phyloP scores from a whole-genome alignment of 2,888 invertebrate species.

The Bellardia bayeri region DNA sequence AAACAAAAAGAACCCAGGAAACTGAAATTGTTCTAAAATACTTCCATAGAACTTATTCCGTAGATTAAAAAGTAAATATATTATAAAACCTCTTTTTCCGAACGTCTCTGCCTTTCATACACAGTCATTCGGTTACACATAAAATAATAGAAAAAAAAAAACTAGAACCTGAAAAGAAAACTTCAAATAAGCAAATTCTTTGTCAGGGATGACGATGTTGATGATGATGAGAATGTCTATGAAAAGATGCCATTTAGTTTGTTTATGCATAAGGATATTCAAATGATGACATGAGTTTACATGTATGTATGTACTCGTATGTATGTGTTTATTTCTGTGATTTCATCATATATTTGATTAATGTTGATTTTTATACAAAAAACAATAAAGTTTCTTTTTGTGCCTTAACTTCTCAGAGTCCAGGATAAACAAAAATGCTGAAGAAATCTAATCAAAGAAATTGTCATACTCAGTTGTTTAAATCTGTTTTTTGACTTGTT shows the following conservation, averaged over 20 bases:
- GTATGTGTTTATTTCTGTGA: neutral
- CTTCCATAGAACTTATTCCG: no score
- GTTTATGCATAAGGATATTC: conserved; percentile 28
- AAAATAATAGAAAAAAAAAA: neutral
- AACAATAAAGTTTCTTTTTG: neutral
- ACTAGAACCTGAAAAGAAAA: conserved; percentile 11
- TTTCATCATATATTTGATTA: conserved; percentile 64
- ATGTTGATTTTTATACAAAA: conserved; percentile 48
- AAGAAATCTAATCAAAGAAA: conserved; percentile 60
- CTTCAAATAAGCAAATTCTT: conserved; percentile 41
- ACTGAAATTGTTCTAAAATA: no score
- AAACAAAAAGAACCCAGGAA: no score
- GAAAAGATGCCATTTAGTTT: conserved; percentile 49
- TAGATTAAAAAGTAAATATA: no score
- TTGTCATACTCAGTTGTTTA: conserved; percentile 59
- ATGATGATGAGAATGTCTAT: conserved; percentile 33
- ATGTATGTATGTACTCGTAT: neutral
- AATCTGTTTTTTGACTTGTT: conserved; percentile 37
- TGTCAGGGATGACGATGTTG: neutral
- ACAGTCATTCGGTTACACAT: conserved; percentile 28
- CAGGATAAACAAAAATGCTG: conserved; percentile 9
- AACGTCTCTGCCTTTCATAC: no score
- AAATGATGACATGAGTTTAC: neutral
- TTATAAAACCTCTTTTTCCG: no score
- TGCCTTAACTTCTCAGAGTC: conserved; percentile 9